Conservation (phyloP, 2,888 invertebrate genomes). For the Leistus spinibarbis region DNA sequence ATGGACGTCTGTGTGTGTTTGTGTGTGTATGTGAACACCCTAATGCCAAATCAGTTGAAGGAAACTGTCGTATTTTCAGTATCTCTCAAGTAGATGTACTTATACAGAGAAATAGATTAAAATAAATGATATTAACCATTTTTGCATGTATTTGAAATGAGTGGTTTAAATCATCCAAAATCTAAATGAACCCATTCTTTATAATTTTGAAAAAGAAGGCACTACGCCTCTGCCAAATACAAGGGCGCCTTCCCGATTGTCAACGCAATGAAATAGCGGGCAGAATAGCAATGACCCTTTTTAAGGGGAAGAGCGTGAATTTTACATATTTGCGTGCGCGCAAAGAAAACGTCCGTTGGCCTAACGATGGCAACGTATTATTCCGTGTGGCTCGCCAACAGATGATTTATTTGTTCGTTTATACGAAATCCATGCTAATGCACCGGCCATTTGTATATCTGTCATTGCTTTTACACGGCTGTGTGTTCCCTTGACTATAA, state of each 20-base stretch:
- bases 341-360: not conserved
- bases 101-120: too few species aligned
- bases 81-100: too few species aligned
- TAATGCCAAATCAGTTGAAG: too few species aligned
- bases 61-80: too few species aligned
- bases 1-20: too few species aligned
- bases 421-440: constrained; percentile 37
- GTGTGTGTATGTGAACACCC: too few species aligned
- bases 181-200: too few species aligned
- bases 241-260: not conserved
- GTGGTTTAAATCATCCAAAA: too few species aligned
- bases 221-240: too few species aligned
- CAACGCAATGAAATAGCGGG: not conserved
- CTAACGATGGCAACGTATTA: constrained; percentile 34
- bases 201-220: too few species aligned
- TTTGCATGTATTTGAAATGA: too few species aligned
- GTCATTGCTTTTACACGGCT: constrained; percentile 6
- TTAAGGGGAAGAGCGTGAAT: constrained; percentile 16
- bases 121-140: too few species aligned
- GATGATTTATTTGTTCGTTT: constrained; percentile 39
- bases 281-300: not conserved
- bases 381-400: constrained; percentile 8
- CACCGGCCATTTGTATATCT: constrained; percentile 32
- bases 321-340: constrained; percentile 23
- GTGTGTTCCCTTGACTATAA: not conserved